Percentiles rank a stretch among this genome's conserved stretches.
phyloP scores from a whole-genome alignment of 2,888 invertebrate species.

The Ametastegia equiseti region DNA sequence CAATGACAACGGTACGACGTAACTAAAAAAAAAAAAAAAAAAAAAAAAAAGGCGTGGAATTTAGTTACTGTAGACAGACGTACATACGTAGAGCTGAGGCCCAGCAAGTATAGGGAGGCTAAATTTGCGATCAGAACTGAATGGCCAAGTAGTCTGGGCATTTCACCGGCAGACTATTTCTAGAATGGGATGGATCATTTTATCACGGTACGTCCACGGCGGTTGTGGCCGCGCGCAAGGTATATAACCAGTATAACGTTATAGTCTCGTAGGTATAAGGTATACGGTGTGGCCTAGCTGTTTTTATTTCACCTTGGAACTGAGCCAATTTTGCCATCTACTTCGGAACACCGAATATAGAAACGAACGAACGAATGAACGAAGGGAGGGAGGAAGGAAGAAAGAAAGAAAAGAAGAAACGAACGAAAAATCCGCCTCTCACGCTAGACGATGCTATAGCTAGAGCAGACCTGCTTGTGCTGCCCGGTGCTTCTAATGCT shows the following conservation, averaged over 20 bases:
- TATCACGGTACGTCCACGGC: slow-evolving; percentile 17
- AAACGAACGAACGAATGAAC: neutral
- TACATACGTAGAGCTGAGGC: neutral
- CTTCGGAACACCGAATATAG: slow-evolving; percentile 22
- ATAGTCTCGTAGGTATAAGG: no score
- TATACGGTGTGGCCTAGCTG: no score
- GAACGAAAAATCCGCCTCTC: neutral
- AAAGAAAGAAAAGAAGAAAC: neutral
- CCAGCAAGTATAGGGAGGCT: neutral
- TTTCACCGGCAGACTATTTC: slow-evolving; percentile 41
- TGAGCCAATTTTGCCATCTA: slow-evolving; percentile 39
- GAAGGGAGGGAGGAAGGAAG: neutral
- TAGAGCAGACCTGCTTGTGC: neutral
- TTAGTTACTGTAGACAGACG: neutral
- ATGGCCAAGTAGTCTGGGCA: slow-evolving; percentile 42
- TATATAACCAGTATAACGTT: no score
- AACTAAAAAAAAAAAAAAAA: neutral
- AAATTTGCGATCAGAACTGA: slow-evolving; percentile 45
- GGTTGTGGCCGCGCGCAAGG: neutral
- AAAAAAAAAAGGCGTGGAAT: neutral
- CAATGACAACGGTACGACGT: neutral
- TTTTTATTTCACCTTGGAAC: slow-evolving; percentile 36
- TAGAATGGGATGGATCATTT: slow-evolving; percentile 45
- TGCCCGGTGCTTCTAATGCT: neutral
- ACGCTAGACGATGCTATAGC: slow-evolving; percentile 26